These are phyloP conservation scores for Peucedramus taeniatus DNA, from an alignment of 2,113 vertebrate genomes.

Conservation along the genomic window DNA sequence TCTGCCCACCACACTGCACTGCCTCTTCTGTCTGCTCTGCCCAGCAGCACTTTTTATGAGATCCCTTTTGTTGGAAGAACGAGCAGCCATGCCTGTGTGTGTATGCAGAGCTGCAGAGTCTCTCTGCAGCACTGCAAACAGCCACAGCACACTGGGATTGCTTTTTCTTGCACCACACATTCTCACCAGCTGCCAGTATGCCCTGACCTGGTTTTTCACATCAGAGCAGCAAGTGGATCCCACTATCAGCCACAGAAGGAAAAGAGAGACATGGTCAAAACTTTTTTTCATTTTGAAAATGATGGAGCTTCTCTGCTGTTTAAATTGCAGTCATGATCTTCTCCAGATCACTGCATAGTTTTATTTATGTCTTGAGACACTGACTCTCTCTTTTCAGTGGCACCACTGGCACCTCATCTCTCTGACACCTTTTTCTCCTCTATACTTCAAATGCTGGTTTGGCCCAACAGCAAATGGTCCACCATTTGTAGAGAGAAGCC, in stretches of 20 bases:
- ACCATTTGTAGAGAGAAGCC: neutral
- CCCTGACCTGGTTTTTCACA: fast-evolving
- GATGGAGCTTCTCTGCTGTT: neutral
- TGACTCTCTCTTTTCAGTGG: neutral
- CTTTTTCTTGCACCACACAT: neutral
- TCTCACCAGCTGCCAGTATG: neutral
- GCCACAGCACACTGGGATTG: neutral
- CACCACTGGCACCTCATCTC: neutral
- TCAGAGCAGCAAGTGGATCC: neutral
- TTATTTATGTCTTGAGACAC: neutral
- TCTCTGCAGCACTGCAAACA: neutral
- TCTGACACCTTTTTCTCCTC: fast-evolving
- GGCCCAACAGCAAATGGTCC: neutral
- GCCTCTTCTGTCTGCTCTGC: neutral
- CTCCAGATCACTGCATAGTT: neutral
- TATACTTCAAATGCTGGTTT: neutral
- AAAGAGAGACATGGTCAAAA: neutral
- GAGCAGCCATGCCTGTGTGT: fast-evolving
- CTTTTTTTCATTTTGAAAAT: neutral
- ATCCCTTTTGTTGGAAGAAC: neutral
- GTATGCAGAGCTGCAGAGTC: fast-evolving
- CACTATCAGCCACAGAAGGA: neutral
- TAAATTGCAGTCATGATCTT: neutral
- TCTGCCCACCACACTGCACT: neutral
- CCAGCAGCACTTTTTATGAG: neutral